Conservation (phyloP, 2,888 invertebrate species). For the Xylocampa areola region DNA sequence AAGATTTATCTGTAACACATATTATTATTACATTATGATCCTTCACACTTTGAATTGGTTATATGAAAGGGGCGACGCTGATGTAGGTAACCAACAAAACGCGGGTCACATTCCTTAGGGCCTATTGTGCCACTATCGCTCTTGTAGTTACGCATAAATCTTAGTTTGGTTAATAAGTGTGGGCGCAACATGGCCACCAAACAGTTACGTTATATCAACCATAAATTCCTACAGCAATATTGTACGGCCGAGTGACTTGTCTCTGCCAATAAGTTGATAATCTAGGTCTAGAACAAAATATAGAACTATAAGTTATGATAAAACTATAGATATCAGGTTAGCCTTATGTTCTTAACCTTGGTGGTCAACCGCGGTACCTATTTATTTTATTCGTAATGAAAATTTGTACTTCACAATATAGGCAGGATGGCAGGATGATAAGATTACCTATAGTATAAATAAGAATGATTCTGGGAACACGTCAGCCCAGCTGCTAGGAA, state of each 20-base stretch:
- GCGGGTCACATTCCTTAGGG: slow-evolving; percentile 84
- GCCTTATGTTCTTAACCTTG: slow-evolving; percentile 44
- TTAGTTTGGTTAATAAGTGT: slow-evolving; percentile 86
- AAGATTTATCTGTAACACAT: too few relatives aligned
- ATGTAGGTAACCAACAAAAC: slow-evolving; percentile 67
- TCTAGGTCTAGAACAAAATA: slow-evolving; percentile 31
- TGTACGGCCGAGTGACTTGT: slow-evolving; percentile 30
- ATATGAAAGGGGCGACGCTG: slow-evolving; percentile 53
- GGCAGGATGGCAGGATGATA: too few relatives aligned
- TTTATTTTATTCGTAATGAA: slow-evolving; percentile 1
- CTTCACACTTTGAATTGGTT: slow-evolving; percentile 49
- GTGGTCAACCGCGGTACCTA: slow-evolving; percentile 7
- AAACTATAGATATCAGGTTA: slow-evolving; percentile 38
- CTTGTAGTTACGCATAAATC: slow-evolving; percentile 83
- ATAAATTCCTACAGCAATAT: slow-evolving; percentile 68
- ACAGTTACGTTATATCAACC: slow-evolving; percentile 73
- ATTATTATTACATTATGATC: slow-evolving; percentile 16
- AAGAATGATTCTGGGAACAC: too few relatives aligned
- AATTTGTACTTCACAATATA: neutral
- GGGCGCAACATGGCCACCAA: slow-evolving; percentile 82
- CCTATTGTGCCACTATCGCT: slow-evolving; percentile 84
- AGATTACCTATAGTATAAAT: too few relatives aligned
- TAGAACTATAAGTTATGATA: slow-evolving; percentile 12
- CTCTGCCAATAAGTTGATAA: slow-evolving; percentile 28
- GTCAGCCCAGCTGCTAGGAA: too few relatives aligned